A percentile compares a stretch with the other conserved stretches of the same genome.
Evolutionary conservation across 2,113 vertebrate genomes (phyloP).

Genomic region (Leptodactylus fuscus): DNA sequence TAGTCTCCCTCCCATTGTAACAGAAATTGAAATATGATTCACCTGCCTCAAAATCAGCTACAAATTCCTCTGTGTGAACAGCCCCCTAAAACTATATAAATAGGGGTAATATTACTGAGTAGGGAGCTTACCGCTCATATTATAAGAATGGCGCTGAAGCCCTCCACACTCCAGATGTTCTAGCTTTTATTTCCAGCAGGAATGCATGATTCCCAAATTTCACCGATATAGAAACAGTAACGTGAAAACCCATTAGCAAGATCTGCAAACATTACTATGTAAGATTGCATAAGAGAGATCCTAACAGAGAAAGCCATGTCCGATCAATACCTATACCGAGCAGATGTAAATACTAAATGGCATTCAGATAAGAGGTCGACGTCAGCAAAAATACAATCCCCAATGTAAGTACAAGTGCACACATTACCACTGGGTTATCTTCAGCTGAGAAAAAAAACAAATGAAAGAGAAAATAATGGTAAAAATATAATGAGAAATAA

Average conservation of each 20-base stretch:
- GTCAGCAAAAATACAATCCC: constrained; percentile 1
- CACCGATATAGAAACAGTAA: background rate
- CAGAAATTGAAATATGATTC: too few relatives aligned
- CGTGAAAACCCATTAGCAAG: background rate
- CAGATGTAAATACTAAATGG: background rate
- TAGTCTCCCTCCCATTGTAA: too few relatives aligned
- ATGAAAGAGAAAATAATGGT: too few relatives aligned
- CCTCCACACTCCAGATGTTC: background rate
- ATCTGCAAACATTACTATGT: background rate
- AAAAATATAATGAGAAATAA: too few relatives aligned
- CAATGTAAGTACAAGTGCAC: background rate
- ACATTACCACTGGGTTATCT: background rate
- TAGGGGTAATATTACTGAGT: too few relatives aligned
- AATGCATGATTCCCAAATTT: background rate
- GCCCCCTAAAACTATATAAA: too few relatives aligned
- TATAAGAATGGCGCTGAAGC: background rate
- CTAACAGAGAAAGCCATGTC: background rate
- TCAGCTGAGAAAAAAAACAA: background rate
- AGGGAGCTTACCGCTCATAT: too few relatives aligned
- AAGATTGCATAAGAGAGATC: background rate
- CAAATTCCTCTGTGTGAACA: too few relatives aligned
- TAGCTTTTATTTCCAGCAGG: background rate
- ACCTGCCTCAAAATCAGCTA: too few relatives aligned
- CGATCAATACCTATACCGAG: constrained; percentile 30
- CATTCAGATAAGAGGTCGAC: background rate